phyloP scores from a whole-genome alignment of 2,888 invertebrate genomes.

The Cataglyphis rosenhaueri region DNA sequence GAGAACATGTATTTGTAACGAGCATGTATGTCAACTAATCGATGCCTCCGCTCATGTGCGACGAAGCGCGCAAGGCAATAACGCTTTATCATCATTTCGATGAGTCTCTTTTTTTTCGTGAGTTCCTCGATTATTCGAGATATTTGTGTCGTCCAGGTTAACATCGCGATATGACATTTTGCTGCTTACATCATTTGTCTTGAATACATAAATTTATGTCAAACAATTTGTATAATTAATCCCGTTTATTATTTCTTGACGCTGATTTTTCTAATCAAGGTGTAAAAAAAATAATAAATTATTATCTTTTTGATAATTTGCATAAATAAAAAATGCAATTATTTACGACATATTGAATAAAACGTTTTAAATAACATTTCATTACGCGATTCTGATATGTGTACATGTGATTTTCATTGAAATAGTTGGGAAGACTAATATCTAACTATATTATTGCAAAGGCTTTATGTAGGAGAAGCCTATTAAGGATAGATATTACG shows the following conservation, averaged over 20 bases:
- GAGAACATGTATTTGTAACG: background rate
- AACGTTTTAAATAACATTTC: background rate
- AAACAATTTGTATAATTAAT: background rate
- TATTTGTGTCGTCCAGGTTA: background rate
- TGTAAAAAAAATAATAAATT: background rate
- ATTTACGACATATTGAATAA: background rate
- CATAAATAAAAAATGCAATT: background rate
- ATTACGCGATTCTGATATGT: background rate
- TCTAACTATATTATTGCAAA: background rate
- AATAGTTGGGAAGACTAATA: background rate
- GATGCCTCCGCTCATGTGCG: constrained; percentile 30
- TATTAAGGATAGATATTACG: constrained; percentile 33
- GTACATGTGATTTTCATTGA: background rate
- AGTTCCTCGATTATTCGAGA: constrained; percentile 23
- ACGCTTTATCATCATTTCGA: constrained; percentile 77
- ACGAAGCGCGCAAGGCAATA: constrained; percentile 58
- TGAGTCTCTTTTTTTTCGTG: constrained; percentile 71
- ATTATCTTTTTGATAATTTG: background rate
- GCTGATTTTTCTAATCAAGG: background rate
- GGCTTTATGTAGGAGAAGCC: background rate
- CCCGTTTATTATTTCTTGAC: background rate
- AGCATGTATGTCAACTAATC: constrained; percentile 34
- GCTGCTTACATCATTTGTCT: background rate
- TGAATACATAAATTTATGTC: background rate
- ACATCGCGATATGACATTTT: background rate